Evolutionary conservation across 2,113 vertebrate species (phyloP).

Genomic region (Myrmecobius fasciatus): DNA sequence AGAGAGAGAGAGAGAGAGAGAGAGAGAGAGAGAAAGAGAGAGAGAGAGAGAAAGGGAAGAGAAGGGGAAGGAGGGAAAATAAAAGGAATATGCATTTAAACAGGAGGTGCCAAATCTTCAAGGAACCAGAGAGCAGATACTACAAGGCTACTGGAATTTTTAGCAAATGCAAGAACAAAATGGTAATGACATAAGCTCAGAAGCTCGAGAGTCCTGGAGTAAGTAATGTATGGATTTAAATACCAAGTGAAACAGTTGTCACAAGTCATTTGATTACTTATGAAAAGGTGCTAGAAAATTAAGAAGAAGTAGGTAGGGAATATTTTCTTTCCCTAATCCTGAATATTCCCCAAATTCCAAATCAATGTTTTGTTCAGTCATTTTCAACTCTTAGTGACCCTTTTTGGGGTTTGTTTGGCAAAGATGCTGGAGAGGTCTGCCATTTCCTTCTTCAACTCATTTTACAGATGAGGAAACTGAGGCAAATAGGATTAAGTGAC

Average conservation of each 20-base stretch:
- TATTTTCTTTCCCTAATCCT: not conserved
- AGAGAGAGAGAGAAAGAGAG: not conserved
- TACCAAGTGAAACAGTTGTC: constrained; percentile 68
- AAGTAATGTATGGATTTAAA: constrained; percentile 58
- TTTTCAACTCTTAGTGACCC: not conserved
- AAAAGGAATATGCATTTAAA: not conserved
- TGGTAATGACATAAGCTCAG: constrained; percentile 63
- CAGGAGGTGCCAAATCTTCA: constrained; percentile 54
- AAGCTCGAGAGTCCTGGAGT: constrained; percentile 50
- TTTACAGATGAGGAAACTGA: not conserved
- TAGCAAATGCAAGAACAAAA: constrained; percentile 71
- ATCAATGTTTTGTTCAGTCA: not conserved
- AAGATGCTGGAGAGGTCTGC: not conserved
- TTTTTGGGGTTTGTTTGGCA: not conserved
- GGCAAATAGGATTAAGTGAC: not conserved
- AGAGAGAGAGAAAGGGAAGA: not conserved
- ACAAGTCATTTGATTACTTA: constrained; percentile 66
- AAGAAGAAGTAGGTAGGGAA: not conserved
- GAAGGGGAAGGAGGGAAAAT: not conserved
- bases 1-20: no score
- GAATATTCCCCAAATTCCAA: constrained; percentile 2
- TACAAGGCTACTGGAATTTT: constrained; percentile 71
- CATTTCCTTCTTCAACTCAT: not conserved
- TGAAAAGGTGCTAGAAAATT: constrained; percentile 53
- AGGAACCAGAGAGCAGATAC: constrained; percentile 68